A percentile compares a stretch with the other conserved stretches of the same genome.
Conservation (phyloP, 1,140 invertebrate species). For the Drosophila serrata region DNA sequence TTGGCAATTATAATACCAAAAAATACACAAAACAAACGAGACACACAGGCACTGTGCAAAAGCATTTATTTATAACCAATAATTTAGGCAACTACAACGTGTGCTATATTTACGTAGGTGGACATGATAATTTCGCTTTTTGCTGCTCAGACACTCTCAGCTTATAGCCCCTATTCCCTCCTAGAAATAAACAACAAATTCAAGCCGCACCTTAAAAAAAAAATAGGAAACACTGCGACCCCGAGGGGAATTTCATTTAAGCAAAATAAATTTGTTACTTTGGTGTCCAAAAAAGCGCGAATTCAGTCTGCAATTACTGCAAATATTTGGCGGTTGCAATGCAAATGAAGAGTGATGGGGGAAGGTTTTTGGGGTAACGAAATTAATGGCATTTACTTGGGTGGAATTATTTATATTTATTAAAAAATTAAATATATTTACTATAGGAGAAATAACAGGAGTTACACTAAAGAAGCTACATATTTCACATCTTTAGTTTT, state of each 20-base stretch:
- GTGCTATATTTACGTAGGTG: slow-evolving; percentile 81
- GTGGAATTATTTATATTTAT: neutral
- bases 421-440: neutral
- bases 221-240: slow-evolving; percentile 46
- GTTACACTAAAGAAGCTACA: neutral
- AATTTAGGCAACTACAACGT: slow-evolving; percentile 62
- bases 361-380: neutral
- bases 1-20: slow-evolving; percentile 69
- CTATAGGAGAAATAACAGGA: neutral
- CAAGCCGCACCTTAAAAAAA: slow-evolving; percentile 74
- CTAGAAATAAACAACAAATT: slow-evolving; percentile 39
- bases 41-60: slow-evolving; percentile 20
- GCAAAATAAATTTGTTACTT: slow-evolving; percentile 77
- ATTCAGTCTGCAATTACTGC: slow-evolving; percentile 64
- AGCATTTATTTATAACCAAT: slow-evolving; percentile 77
- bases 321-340: slow-evolving; percentile 56
- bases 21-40: slow-evolving; percentile 70
- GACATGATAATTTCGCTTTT: slow-evolving; percentile 74
- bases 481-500: neutral
- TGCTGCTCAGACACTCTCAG: slow-evolving; percentile 61
- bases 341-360: slow-evolving; percentile 54
- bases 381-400: slow-evolving; percentile 3
- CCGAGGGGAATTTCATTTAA: slow-evolving; percentile 71
- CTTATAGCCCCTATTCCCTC: slow-evolving; percentile 12
- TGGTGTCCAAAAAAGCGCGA: slow-evolving; percentile 46